phyloP scores from a whole-genome alignment of 2,113 vertebrate genomes.

The Dasypus novemcinctus region DNA sequence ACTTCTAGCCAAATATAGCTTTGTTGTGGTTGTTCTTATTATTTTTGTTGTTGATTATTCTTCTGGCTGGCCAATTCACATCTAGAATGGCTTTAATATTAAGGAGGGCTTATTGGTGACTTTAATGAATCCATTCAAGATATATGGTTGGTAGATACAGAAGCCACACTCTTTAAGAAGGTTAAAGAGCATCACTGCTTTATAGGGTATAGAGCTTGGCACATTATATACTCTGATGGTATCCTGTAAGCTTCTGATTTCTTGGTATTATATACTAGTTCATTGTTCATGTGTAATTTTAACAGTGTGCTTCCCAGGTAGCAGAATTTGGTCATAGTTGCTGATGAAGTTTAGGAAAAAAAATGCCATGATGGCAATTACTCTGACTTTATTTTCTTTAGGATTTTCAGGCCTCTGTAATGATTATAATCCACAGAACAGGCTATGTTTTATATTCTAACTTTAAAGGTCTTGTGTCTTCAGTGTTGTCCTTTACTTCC shows the following conservation, averaged over 20 bases:
- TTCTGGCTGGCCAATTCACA: background rate
- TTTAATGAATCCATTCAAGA: background rate
- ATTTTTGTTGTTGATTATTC: background rate
- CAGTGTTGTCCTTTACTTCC: background rate
- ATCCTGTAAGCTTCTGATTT: background rate
- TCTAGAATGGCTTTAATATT: background rate
- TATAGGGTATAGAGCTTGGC: background rate
- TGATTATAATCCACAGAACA: background rate
- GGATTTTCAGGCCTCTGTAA: background rate
- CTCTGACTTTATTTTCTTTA: background rate
- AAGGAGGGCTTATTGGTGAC: background rate
- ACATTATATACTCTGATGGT: background rate
- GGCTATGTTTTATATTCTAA: background rate
- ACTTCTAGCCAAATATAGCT: background rate
- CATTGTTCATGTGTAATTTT: background rate
- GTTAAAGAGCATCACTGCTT: background rate
- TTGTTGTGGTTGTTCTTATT: background rate
- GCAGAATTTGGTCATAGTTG: slow-evolving; percentile 18
- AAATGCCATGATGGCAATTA: background rate
- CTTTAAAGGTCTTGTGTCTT: background rate
- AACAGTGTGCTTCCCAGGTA: background rate
- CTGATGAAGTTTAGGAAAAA: background rate
- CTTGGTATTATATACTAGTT: background rate
- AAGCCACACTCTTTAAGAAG: background rate
- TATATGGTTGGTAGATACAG: background rate